Evolutionary conservation across 2,797 vertebrate genomes (phyloP), one percentile per base, ranked within the genome.

Genomic region (Melanotaenia parkinsoni): DNA sequence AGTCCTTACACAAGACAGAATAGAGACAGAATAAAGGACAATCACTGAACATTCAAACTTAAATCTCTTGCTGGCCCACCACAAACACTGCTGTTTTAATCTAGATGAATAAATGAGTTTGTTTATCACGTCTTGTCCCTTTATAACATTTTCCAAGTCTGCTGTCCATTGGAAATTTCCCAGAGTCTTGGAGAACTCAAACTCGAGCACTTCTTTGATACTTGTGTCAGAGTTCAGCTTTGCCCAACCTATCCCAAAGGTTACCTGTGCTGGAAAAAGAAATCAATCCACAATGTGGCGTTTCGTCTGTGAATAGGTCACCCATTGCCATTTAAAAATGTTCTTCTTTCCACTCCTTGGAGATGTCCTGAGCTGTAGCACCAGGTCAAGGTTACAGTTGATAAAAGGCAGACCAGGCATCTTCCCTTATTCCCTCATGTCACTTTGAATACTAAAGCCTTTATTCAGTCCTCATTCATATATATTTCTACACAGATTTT

Each of bases 241-340:
- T 64, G 63, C 72, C 68, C 76, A 70, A 40, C 80, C 33, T 53
- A 32, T 63, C 77, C 67, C 62, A 81, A 89, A 92, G 91, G 89
- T 91, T 88, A 90, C 81, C 80, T 70, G 57, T 78, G 60, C 60
- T 77, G 70, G 40, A 86, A 65, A 63, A 66, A 79, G 76, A 86
- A 92, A 91, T 91, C 90, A 89, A 90, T 92, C 77, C 54, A 71
- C 65, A 67, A 45, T 18, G 43, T 72, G 76, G 67, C 74, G 45
- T 89, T 84, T 87, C 74, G 83, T 83, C 77, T 84, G 63, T 22
- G 63, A 88, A 88, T 77, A 88, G 89, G 89, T 89, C 84, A 88
- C 65, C 66, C 73, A 54, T 37, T 83, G 83, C 72, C 81, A 68
- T 83, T 85, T 79, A 82, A 87, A 88, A 88, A 84, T 79, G 77